phyloP scores from a whole-genome alignment of 2,888 invertebrate genomes.

The Trachelus tabidus region DNA sequence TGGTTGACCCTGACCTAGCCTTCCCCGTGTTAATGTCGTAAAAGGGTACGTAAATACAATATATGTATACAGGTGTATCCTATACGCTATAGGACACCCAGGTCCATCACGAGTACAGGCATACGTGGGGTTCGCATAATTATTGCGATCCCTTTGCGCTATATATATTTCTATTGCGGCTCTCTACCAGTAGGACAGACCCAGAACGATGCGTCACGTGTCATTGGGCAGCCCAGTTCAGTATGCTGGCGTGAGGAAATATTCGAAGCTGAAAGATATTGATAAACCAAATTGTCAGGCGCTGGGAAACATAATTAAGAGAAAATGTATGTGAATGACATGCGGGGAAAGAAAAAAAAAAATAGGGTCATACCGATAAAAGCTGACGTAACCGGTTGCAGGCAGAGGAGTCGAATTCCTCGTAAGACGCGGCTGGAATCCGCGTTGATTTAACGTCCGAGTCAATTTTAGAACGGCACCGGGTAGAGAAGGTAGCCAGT shows the following conservation, averaged over 20 bases:
- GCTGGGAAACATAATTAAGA: not conserved
- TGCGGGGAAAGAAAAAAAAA: not conserved
- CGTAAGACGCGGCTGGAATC: not conserved
- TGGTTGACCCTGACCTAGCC: conserved; percentile 48
- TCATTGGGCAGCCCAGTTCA: not conserved
- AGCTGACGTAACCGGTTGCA: conserved; percentile 3
- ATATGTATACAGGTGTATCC: not conserved
- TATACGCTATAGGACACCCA: not conserved
- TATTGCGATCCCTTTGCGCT: not conserved
- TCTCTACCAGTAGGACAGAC: not conserved
- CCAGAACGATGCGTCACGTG: not conserved
- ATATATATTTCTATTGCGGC: not conserved
- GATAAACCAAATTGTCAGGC: not conserved
- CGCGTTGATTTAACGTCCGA: conserved; percentile 5
- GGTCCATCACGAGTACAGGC: not conserved
- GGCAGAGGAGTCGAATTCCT: not conserved
- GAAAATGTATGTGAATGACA: not conserved
- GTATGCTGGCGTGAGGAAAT: not conserved
- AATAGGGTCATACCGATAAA: not conserved
- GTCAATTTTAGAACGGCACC: conserved; percentile 1
- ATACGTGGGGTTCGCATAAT: not conserved
- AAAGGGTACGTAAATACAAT: conserved; percentile 16
- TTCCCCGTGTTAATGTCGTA: conserved; percentile 44
- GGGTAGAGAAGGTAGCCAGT: not conserved
- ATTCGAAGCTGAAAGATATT: not conserved